Conservation (phyloP, 2,113 vertebrate species). For the Sinocyclocheilus anophthalmus region DNA sequence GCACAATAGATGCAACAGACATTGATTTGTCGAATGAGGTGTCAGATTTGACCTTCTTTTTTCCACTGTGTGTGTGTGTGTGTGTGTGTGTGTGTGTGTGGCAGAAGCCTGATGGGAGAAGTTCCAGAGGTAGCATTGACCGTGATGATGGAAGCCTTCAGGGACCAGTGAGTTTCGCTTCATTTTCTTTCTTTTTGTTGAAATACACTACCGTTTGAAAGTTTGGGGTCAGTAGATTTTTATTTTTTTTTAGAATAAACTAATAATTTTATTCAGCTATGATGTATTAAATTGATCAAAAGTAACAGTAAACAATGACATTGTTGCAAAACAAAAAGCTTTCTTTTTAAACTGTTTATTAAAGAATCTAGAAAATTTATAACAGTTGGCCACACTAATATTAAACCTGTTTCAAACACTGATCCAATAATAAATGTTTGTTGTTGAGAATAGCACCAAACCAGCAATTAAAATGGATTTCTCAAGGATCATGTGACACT, state of each 20-base stretch:
- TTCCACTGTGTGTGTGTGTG: background rate
- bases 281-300: background rate
- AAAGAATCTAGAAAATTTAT: no score
- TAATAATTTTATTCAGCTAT: background rate
- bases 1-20: background rate
- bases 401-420: no score
- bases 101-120: conserved; percentile 93
- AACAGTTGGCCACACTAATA: no score
- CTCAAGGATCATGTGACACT: background rate
- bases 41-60: background rate
- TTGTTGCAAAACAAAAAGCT: no score
- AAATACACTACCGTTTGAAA: background rate
- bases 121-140: conserved; percentile 90
- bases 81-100: background rate
- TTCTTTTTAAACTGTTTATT: no score
- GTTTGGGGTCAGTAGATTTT: background rate
- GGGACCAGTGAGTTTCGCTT: conserved; percentile 81
- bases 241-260: background rate
- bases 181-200: conserved; percentile 34
- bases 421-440: no score
- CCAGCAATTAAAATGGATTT: background rate
- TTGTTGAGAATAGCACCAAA: background rate
- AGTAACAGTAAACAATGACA: background rate
- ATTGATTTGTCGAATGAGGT: background rate
- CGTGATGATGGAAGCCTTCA: conserved; percentile 88